Evolutionary conservation across 2,113 vertebrate genomes (phyloP).

Genomic region (Nycticebus coucang): DNA sequence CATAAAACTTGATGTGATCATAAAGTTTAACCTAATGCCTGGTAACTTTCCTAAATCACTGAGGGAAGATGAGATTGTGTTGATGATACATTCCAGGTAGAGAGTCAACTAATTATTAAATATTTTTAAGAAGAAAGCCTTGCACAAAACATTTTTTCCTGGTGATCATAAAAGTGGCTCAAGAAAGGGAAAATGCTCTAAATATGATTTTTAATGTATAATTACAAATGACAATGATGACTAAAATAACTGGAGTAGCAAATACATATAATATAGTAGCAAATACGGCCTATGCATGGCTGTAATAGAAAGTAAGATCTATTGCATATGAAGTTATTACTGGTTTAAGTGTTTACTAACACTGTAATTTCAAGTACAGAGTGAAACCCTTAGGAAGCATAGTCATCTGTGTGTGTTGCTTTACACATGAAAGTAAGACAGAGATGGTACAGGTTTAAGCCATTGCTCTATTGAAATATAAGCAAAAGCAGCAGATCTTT

Average conservation of each 20-base stretch:
- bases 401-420: neutral
- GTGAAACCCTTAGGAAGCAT: neutral
- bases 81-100: neutral
- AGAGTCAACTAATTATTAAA: neutral
- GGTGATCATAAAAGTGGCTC: neutral
- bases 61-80: neutral
- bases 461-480: neutral
- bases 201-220: neutral
- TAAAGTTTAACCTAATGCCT: neutral
- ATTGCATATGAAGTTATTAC: neutral
- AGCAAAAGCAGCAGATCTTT: neutral
- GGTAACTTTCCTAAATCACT: neutral
- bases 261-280: neutral
- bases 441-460: neutral
- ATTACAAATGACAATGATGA: neutral
- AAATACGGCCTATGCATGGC: neutral
- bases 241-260: neutral
- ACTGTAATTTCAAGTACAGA: neutral
- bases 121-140: neutral
- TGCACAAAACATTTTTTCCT: neutral
- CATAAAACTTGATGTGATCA: neutral
- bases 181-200: neutral
- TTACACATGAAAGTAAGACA: neutral
- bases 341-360: neutral
- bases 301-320: neutral